Conservation (phyloP, 1,140 invertebrate genomes). For the Heliconius eleuchia region DNA sequence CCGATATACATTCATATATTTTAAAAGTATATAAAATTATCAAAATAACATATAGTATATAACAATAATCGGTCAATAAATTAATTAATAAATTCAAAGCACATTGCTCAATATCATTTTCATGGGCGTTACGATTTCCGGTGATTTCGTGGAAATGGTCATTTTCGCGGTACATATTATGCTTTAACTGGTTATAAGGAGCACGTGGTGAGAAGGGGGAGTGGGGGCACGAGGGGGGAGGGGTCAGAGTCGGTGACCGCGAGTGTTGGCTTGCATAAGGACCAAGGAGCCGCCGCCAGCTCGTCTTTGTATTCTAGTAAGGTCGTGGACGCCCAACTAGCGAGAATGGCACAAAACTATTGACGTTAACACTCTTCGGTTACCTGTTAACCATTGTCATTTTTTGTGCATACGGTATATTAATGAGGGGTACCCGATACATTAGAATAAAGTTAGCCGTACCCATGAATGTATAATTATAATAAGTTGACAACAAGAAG, state of each 20-base stretch:
- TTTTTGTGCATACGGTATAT: conserved; percentile 54
- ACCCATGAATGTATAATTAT: not conserved
- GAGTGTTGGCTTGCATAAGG: conserved; percentile 70
- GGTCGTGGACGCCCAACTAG: conserved; percentile 59
- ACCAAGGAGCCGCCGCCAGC: conserved; percentile 55
- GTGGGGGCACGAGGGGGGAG: conserved; percentile 17
- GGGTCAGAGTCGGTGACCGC: conserved; percentile 68
- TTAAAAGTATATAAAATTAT: not conserved
- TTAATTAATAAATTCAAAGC: conserved; percentile 9
- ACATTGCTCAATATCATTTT: conserved; percentile 45
- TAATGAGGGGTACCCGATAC: conserved; percentile 32
- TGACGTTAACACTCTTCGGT: conserved; percentile 50
- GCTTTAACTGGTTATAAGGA: conserved; percentile 43
- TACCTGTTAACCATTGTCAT: conserved; percentile 59
- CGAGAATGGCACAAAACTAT: conserved; percentile 66
- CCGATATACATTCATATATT: no score
- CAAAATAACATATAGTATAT: not conserved
- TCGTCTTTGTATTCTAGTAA: conserved; percentile 68
- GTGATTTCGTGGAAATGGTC: conserved; percentile 69
- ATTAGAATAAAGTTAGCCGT: not conserved
- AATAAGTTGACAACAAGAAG: not conserved
- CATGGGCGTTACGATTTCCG: conserved; percentile 57
- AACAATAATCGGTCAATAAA: not conserved
- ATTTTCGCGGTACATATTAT: conserved; percentile 66
- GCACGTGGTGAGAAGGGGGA: conserved; percentile 47